Evolutionary conservation across 1,140 invertebrate genomes (phyloP).

Genomic region (Plectrocnemia conspersa): DNA sequence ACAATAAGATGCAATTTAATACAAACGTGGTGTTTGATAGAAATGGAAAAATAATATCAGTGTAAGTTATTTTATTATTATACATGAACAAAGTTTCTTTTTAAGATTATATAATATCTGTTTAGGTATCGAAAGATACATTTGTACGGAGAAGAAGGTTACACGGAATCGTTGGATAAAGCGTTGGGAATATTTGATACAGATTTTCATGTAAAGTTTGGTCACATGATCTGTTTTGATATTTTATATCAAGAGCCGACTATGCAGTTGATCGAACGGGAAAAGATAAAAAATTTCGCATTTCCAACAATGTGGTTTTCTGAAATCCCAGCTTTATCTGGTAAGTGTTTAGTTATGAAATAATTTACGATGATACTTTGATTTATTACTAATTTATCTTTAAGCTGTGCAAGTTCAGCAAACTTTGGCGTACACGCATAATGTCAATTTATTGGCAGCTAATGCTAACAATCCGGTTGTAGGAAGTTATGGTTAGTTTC

Average conservation of each 20-base stretch:
- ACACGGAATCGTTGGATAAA: conserved; percentile 45
- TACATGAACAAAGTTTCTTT: not conserved
- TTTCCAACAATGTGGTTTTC: conserved; percentile 75
- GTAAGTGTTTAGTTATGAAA: conserved; percentile 45
- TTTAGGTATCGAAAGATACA: conserved; percentile 71
- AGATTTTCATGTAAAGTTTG: conserved; percentile 79
- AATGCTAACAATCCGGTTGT: conserved; percentile 52
- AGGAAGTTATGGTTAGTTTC: conserved; percentile 50
- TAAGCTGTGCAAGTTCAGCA: conserved; percentile 56
- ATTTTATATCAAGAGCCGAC: conserved; percentile 65
- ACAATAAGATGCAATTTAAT: conserved; percentile 57
- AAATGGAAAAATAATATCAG: conserved; percentile 50
- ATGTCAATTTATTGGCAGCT: conserved; percentile 56
- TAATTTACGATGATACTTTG: conserved; percentile 9
- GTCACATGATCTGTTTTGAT: conserved; percentile 74
- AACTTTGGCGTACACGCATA: conserved; percentile 53
- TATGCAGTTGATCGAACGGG: conserved; percentile 50
- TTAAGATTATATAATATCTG: not conserved
- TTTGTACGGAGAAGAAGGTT: conserved; percentile 56
- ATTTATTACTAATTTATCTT: conserved; percentile 33
- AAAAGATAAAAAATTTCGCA: conserved; percentile 61
- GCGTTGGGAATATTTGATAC: conserved; percentile 63
- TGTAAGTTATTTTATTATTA: conserved; percentile 35
- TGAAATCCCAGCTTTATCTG: conserved; percentile 65
- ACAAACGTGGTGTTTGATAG: conserved; percentile 65